phyloP scores from a whole-genome alignment of 2,797 vertebrate species.

The Pantherophis vulpinus region DNA sequence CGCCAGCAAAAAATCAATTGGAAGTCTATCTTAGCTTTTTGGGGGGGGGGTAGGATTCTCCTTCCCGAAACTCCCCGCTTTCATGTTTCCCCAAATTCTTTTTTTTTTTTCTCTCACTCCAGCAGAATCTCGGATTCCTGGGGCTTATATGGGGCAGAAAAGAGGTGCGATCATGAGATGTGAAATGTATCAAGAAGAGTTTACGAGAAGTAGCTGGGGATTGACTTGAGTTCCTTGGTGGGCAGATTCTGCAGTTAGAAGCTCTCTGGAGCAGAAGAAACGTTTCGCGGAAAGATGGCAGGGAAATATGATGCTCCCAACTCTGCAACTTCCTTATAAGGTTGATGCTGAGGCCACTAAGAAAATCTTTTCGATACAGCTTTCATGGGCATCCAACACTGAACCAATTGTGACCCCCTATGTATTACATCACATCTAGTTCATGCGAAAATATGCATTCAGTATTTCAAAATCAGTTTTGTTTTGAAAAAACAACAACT shows the following conservation, averaged over 20 bases:
- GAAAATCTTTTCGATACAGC: not conserved
- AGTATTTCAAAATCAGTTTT: not conserved
- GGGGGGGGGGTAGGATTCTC: too few species aligned
- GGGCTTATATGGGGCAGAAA: not conserved
- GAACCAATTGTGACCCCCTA: not conserved
- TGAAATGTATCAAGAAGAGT: not conserved
- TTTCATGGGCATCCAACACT: not conserved
- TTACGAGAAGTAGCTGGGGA: not conserved
- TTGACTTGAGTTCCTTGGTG: not conserved
- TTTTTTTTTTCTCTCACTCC: too few species aligned
- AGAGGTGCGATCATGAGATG: not conserved
- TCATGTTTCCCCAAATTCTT: too few species aligned
- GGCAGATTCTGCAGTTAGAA: not conserved
- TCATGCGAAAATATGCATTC: not conserved
- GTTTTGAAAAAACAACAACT: not conserved
- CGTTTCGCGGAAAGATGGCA: too few species aligned
- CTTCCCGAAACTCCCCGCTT: too few species aligned
- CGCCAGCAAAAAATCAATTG: too few species aligned
- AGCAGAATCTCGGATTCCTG: not conserved
- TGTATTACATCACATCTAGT: not conserved
- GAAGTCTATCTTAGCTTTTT: too few species aligned
- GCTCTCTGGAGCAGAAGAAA: not conserved
- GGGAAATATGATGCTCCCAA: too few species aligned
- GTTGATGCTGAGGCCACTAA: not conserved
- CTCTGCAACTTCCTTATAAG: not conserved